Evolutionary conservation across 2,797 vertebrate species (phyloP).

Genomic region (Falco naumanni): DNA sequence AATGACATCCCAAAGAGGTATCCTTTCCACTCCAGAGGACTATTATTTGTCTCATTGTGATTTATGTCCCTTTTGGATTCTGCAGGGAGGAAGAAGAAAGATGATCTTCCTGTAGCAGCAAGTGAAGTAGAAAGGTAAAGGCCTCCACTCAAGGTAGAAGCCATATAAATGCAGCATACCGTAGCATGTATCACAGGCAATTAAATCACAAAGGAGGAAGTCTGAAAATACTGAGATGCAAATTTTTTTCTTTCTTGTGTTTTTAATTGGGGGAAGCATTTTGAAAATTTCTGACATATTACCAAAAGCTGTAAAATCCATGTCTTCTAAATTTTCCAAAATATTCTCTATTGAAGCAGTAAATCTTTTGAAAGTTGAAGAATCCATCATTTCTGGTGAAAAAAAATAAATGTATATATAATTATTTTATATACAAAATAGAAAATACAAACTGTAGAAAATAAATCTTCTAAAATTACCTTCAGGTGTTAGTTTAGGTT

Average conservation of each 20-base stretch:
- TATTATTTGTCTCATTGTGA: background rate
- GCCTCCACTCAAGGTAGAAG: background rate
- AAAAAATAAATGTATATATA: background rate
- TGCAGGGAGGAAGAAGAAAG: background rate
- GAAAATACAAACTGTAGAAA: constrained; percentile 25
- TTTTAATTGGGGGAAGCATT: background rate
- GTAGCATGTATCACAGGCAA: background rate
- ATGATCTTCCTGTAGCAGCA: background rate
- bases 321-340: constrained; percentile 92
- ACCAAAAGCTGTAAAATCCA: constrained; percentile 91
- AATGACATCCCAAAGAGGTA: background rate
- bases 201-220: background rate
- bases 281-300: constrained; percentile 39
- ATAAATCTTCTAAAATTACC: constrained; percentile 77
- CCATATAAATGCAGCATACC: background rate
- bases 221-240: background rate
- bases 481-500: constrained; percentile 90
- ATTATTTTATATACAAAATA: background rate
- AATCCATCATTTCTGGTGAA: constrained; percentile 91
- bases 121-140: background rate
- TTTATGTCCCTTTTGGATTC: background rate
- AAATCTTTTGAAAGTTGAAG: constrained; percentile 94
- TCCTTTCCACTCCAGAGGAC: background rate
- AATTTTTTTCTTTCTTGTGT: background rate
- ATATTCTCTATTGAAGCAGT: constrained; percentile 87